Percentiles rank a stretch among this genome's conserved stretches.
These are phyloP conservation scores for Cotesia chilonis DNA, from an alignment of 1,140 invertebrate genomes.

Conservation along the genomic window DNA sequence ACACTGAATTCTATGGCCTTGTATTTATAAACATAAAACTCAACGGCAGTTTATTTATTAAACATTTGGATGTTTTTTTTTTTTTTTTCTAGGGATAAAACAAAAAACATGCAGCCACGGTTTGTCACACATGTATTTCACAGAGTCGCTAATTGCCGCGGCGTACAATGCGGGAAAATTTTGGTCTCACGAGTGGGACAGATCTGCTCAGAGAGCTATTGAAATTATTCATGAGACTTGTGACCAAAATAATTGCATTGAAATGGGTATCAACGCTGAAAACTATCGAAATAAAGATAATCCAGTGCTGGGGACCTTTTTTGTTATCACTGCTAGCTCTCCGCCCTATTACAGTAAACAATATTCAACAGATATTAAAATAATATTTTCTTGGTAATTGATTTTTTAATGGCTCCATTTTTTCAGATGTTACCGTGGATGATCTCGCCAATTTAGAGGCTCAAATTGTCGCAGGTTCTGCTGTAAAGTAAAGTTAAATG, in stretches of 20 bases:
- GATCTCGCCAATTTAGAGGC: no score
- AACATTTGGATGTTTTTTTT: background rate
- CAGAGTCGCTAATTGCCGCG: constrained; percentile 62
- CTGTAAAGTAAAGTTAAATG: no score
- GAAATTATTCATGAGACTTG: constrained; percentile 43
- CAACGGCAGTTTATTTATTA: constrained; percentile 1
- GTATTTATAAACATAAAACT: background rate
- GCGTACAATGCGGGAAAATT: constrained; percentile 64
- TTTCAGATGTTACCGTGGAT: no score
- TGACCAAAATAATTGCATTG: constrained; percentile 41
- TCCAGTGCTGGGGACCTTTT: constrained; percentile 50
- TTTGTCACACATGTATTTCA: constrained; percentile 67
- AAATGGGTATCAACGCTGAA: constrained; percentile 54
- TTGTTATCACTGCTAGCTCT: constrained; percentile 45
- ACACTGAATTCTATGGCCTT: no score
- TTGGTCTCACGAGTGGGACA: constrained; percentile 65
- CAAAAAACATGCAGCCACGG: constrained; percentile 70
- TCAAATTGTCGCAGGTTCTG: no score
- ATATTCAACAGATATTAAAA: background rate
- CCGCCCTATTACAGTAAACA: constrained; percentile 42
- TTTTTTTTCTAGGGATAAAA: constrained; percentile 56
- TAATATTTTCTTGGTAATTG: no score
- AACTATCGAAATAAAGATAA: constrained; percentile 36
- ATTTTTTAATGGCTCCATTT: no score
- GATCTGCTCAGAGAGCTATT: constrained; percentile 57